Percentiles rank a stretch among this genome's conserved stretches.
These are phyloP conservation scores for Ricordea florida DNA, from an alignment of 92 coral and sea anemone genomes.

Conservation along the genomic window DNA sequence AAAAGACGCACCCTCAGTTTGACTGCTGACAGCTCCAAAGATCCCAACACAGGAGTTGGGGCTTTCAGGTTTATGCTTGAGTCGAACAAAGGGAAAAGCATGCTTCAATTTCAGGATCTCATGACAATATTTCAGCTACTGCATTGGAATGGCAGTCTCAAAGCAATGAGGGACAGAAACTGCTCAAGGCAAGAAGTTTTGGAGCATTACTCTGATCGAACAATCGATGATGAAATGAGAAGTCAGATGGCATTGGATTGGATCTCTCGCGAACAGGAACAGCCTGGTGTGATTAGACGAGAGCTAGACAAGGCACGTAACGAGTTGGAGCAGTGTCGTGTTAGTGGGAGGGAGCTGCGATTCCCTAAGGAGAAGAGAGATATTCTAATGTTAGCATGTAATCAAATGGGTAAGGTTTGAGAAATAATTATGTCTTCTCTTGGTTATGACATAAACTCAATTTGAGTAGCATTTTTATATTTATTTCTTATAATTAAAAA, in stretches of 20 bases:
- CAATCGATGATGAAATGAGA: constrained; percentile 90
- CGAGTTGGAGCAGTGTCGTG: constrained; percentile 79
- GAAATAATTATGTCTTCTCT: no score
- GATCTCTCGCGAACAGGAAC: constrained; percentile 96
- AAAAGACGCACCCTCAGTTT: constrained; percentile 63
- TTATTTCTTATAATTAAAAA: no score
- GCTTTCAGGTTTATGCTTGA: constrained; percentile 91
- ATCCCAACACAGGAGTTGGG: constrained; percentile 82
- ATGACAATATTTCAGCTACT: constrained; percentile 93
- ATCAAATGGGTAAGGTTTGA: constrained; percentile 70
- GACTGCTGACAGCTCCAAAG: constrained; percentile 43
- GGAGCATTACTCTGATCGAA: constrained; percentile 75
- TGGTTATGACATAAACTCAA: no score
- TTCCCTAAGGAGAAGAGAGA: constrained; percentile 90
- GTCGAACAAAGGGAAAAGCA: constrained; percentile 85
- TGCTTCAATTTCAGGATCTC: constrained; percentile 91
- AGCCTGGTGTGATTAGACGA: constrained; percentile 67
- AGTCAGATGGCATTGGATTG: constrained; percentile 96
- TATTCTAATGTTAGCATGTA: constrained; percentile 80
- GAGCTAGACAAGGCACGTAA: constrained; percentile 73
- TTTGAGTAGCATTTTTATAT: no score
- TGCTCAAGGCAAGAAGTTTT: constrained; percentile 91
- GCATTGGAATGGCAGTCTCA: constrained; percentile 93
- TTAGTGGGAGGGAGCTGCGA: constrained; percentile 86
- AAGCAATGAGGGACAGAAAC: constrained; percentile 90